Conservation (phyloP, 2,888 invertebrate genomes). For the Scaptomyza caliginosa region DNA sequence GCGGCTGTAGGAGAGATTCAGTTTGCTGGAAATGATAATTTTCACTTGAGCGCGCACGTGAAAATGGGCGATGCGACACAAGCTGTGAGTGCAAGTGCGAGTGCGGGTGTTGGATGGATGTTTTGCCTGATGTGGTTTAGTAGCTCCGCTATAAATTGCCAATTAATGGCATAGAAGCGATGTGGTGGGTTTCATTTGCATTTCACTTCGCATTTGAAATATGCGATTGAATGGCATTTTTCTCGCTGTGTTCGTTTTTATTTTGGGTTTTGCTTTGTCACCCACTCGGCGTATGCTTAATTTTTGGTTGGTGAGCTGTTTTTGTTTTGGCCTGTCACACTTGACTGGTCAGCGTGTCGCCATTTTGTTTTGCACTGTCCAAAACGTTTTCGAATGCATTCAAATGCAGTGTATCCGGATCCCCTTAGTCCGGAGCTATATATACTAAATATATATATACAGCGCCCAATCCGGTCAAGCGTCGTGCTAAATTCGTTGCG, state of each 20-base stretch:
- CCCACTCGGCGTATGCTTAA: conserved; percentile 65
- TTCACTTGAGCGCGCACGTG: conserved; percentile 75
- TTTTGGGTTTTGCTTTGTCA: conserved; percentile 1
- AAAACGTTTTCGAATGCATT: conserved; percentile 50
- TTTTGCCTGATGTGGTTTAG: conserved; percentile 40
- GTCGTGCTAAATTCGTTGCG: conserved; percentile 73
- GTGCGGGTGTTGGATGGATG: conserved; percentile 1
- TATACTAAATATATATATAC: neutral
- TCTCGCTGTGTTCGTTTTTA: neutral
- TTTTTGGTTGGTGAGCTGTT: conserved; percentile 26
- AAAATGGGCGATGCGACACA: conserved; percentile 39
- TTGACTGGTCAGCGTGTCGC: conserved; percentile 51
- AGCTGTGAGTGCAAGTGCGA: neutral
- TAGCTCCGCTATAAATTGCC: conserved; percentile 70
- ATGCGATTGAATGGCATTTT: conserved; percentile 38
- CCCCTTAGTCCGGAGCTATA: neutral
- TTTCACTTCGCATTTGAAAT: conserved; percentile 48
- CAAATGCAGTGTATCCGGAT: conserved; percentile 11
- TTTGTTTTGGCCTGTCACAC: conserved; percentile 48
- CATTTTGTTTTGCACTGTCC: conserved; percentile 54
- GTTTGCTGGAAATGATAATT: conserved; percentile 79
- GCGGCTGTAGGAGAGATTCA: conserved; percentile 52
- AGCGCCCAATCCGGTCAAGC: conserved; percentile 53
- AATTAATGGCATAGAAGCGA: conserved; percentile 66
- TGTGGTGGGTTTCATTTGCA: conserved; percentile 65